Conservation (phyloP, 2,888 invertebrate genomes). For the Amiota minor region DNA sequence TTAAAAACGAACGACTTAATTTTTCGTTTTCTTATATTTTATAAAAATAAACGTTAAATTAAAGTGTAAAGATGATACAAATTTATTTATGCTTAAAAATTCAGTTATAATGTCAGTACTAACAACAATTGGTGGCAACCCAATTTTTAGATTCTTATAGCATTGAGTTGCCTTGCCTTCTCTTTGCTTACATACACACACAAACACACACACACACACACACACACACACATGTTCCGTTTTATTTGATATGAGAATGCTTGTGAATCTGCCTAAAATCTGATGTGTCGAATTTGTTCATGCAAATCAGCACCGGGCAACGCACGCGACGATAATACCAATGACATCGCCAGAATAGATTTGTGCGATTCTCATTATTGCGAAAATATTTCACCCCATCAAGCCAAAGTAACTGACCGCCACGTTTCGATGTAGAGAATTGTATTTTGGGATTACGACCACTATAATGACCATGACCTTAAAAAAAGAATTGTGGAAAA, state of each 20-base stretch:
- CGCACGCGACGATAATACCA: slow-evolving; percentile 72
- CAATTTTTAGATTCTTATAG: too few species aligned
- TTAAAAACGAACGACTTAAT: too few species aligned
- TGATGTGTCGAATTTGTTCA: slow-evolving; percentile 70
- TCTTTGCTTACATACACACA: neutral
- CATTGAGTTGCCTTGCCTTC: slow-evolving; percentile 43
- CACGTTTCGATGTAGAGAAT: slow-evolving; percentile 71
- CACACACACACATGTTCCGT: slow-evolving; percentile 46
- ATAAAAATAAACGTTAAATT: too few species aligned
- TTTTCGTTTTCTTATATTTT: too few species aligned
- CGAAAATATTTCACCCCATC: slow-evolving; percentile 72
- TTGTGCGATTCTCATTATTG: slow-evolving; percentile 72
- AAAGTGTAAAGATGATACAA: too few species aligned
- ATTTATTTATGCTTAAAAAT: too few species aligned
- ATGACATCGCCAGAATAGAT: slow-evolving; percentile 72
- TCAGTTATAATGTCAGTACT: too few species aligned
- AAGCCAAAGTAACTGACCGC: slow-evolving; percentile 71
- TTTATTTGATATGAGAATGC: slow-evolving; percentile 64
- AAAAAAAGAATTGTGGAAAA: slow-evolving; percentile 22
- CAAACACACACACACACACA: slow-evolving; percentile 25
- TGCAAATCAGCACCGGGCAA: slow-evolving; percentile 72
- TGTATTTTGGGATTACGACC: slow-evolving; percentile 67
- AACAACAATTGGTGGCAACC: too few species aligned
- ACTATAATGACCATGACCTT: slow-evolving; percentile 59
- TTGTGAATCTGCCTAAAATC: slow-evolving; percentile 73